Evolutionary conservation across 2,113 vertebrate genomes (phyloP).

Genomic region (Henicopernis longicauda): DNA sequence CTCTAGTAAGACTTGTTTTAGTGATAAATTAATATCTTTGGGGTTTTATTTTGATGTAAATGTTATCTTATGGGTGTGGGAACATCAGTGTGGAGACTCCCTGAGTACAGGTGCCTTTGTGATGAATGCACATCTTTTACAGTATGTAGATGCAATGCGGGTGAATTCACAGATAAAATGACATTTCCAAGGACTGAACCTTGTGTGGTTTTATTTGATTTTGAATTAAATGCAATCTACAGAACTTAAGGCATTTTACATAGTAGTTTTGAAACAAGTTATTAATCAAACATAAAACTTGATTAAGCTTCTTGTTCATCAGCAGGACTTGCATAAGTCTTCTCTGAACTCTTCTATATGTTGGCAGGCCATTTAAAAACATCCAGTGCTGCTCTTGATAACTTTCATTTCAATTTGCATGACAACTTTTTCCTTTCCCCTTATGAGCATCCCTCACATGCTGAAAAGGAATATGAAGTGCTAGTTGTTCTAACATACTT

Average conservation of each 20-base stretch:
- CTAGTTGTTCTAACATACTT: background rate
- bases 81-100: background rate
- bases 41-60: background rate
- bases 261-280: background rate
- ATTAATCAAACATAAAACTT: background rate
- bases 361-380: background rate
- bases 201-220: background rate
- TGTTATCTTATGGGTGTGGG: background rate
- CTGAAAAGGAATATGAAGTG: background rate
- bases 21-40: background rate
- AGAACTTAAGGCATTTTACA: background rate
- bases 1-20: background rate
- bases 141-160: background rate
- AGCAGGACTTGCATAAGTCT: background rate
- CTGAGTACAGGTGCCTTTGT: background rate
- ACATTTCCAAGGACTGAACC: background rate
- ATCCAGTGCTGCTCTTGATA: background rate
- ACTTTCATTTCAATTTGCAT: background rate
- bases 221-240: background rate
- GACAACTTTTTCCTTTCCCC: background rate
- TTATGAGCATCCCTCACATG: rapidly evolving
- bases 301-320: background rate
- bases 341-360: background rate
- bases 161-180: background rate
- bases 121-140: background rate